Percentiles rank a stretch among this genome's conserved stretches.
Evolutionary conservation across 2,888 invertebrate genomes (phyloP).

Genomic region (Laspeyria flexula): DNA sequence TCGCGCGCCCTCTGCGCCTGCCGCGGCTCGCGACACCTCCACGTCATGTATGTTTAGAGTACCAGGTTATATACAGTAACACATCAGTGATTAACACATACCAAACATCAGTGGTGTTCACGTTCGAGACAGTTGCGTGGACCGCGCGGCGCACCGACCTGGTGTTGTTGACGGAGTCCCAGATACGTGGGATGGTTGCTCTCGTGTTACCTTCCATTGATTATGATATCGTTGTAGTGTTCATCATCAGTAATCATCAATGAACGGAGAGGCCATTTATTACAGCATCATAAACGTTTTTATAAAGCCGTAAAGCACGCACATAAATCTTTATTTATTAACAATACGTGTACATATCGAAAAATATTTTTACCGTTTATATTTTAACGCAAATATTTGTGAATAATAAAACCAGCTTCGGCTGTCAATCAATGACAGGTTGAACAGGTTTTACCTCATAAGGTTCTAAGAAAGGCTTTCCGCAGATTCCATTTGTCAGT

Average conservation of each 20-base stretch:
- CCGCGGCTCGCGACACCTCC: conserved; percentile 37
- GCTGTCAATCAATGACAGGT: conserved; percentile 39
- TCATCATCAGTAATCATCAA: conserved; percentile 1
- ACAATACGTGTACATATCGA: background rate
- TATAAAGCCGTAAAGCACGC: background rate
- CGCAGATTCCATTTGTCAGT: conserved; percentile 55
- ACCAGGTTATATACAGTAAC: conserved; percentile 59
- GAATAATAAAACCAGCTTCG: conserved; percentile 21
- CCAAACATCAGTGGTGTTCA: conserved; percentile 57
- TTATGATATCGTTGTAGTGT: conserved; percentile 52
- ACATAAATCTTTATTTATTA: background rate
- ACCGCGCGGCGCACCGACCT: conserved; percentile 6
- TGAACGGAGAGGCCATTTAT: background rate
- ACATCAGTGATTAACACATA: conserved; percentile 50
- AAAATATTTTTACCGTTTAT: background rate
- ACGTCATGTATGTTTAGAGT: conserved; percentile 49
- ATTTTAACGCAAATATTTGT: conserved; percentile 13
- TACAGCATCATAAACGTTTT: background rate
- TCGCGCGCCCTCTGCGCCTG: conserved; percentile 29
- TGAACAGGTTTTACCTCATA: conserved; percentile 43
- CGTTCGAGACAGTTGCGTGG: conserved; percentile 19
- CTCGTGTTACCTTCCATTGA: conserved; percentile 44
- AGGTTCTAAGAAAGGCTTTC: conserved; percentile 37
- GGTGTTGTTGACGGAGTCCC: conserved; percentile 31
- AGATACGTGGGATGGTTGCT: conserved; percentile 24